Base-by-base conservation (phyloP, 2,888 invertebrate genomes). In the Drosophila macrothrix region DNA sequence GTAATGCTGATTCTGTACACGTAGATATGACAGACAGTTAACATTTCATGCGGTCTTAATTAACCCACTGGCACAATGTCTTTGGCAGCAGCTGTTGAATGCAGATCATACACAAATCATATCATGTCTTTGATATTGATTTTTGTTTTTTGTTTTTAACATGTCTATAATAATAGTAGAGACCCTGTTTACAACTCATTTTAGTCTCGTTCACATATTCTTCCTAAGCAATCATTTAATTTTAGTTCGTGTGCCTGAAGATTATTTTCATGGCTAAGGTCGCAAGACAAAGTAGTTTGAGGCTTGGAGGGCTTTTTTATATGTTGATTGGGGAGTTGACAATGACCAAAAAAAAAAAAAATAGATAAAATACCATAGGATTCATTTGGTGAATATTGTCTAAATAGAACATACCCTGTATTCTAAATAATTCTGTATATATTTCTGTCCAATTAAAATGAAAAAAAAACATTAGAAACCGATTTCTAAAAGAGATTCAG, bases 231-330 rank as follows among this genome's bases (percentile, higher is more conserved):
- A 22, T 16, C 12, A 58, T 58, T 53, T 33, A 74, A 65, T 35
- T 52, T 54, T 50, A 59, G 64, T 41, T 60, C 62, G 63, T 78
- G 73, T 73, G 86, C 58, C 41, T 65, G 22, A 68, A 66, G 50
- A 77, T 62, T 67, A 60, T 76, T 73, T 84, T 73, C 86, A 88
- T 78, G 86, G 80, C 74, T 82, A 88, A 88, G 90, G 88, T 80
- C 83, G 62, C 49, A 39, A 55, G 67, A 59, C 52, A 52, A 52
- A 54, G 46, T 43, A 33, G 49, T 9, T 74, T 6, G 61, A 61
- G 78, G 39, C 31, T 56, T 28, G 28, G 54, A 58, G 58, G 56
- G 71, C 41, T 64, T 65, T 83, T 82, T 87, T 71, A 67, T 77
- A 75, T 76, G 83, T 60, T 78, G 87, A 83, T 87, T 60, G 43